Evolutionary conservation across 2,888 invertebrate genomes (phyloP).

Genomic region (Phania funesta): DNA sequence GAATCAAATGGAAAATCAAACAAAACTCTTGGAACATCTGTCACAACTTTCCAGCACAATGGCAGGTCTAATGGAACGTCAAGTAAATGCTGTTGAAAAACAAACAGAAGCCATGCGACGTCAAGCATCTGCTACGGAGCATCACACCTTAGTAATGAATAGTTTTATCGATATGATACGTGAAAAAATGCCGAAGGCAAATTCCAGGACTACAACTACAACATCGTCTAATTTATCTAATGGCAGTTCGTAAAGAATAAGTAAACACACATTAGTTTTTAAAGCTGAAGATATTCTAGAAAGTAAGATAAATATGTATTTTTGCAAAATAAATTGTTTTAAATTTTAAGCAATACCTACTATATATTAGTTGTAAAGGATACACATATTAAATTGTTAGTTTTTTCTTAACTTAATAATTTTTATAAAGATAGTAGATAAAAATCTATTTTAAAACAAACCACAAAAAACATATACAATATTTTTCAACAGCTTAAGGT

Average conservation of each 20-base stretch:
- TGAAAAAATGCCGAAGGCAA: constrained; percentile 55
- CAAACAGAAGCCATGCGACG: constrained; percentile 61
- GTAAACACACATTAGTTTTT: background rate
- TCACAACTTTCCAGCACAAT: constrained; percentile 56
- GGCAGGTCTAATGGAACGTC: constrained; percentile 54
- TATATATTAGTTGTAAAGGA: background rate
- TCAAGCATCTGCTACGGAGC: constrained; percentile 56
- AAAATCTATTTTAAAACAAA: no score
- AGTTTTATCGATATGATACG: constrained; percentile 62
- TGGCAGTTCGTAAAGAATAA: constrained; percentile 36
- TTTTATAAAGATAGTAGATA: no score
- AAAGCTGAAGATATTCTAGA: background rate
- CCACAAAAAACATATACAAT: no score
- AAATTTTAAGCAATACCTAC: background rate
- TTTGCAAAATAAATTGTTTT: background rate
- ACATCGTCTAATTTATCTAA: constrained; percentile 30
- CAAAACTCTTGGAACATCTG: constrained; percentile 55
- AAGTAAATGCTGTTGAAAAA: constrained; percentile 58
- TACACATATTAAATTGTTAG: no score
- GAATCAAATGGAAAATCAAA: constrained; percentile 62
- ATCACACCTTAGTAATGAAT: constrained; percentile 62
- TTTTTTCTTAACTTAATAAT: no score
- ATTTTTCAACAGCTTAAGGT: no score
- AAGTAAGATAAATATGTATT: background rate
- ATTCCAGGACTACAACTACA: constrained; percentile 11